Conservation (phyloP, 1,140 invertebrate genomes). For the Chironomus tepperi region DNA sequence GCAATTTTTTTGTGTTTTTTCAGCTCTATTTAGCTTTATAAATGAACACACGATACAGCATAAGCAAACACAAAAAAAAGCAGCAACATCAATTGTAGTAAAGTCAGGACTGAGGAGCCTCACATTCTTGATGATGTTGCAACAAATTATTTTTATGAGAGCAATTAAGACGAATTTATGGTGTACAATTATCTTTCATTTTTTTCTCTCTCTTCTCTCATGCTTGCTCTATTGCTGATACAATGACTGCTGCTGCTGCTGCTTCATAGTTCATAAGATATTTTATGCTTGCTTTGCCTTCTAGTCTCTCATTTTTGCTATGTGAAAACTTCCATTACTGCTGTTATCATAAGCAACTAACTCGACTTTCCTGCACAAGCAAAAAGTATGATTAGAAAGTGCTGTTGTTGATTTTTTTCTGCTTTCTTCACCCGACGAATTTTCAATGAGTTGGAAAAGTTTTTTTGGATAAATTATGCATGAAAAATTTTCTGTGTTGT, state of each 20-base stretch:
- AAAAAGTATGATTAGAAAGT: too few species aligned
- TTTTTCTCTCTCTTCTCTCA: background rate
- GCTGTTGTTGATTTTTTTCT: too few species aligned
- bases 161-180: conserved; percentile 22
- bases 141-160: conserved; percentile 24
- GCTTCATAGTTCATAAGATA: background rate
- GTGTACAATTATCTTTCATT: conserved; percentile 18
- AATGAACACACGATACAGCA: background rate
- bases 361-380: too few species aligned
- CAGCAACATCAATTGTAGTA: background rate
- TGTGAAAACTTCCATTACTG: too few species aligned
- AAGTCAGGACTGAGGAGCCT: background rate
- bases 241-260: background rate
- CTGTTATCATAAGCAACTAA: too few species aligned
- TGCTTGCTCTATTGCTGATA: too few species aligned
- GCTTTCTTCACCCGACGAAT: too few species aligned
- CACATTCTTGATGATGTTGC: conserved; percentile 23
- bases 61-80: background rate
- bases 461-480: too few species aligned
- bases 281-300: background rate
- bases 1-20: background rate
- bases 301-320: background rate
- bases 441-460: too few species aligned
- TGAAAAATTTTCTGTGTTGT: too few species aligned
- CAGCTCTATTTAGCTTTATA: background rate